phyloP scores from a whole-genome alignment of 1,140 invertebrate genomes.

The Drosophila triauraria region DNA sequence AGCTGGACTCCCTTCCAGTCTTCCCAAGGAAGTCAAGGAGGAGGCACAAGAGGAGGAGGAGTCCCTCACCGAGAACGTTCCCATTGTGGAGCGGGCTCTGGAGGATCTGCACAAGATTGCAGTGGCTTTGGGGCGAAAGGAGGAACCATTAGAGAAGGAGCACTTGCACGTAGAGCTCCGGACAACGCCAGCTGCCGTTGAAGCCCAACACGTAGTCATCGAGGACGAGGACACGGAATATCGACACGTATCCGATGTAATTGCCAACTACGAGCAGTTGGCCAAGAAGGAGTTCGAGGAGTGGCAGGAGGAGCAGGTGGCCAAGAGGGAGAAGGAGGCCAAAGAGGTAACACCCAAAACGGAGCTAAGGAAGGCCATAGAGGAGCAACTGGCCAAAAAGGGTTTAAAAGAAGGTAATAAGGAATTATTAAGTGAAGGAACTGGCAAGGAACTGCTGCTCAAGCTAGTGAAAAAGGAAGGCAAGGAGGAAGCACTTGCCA shows the following conservation, averaged over 20 bases:
- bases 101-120: slow-evolving; percentile 72
- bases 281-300: slow-evolving; percentile 41
- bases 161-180: slow-evolving; percentile 54
- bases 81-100: slow-evolving; percentile 74
- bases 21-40: slow-evolving; percentile 38
- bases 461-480: not conserved
- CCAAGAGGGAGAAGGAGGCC: slow-evolving; percentile 7
- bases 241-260: slow-evolving; percentile 73
- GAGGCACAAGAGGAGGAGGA: slow-evolving; percentile 11
- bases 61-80: slow-evolving; percentile 65
- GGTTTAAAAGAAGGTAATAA: not conserved
- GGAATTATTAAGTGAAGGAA: not conserved
- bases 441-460: not conserved
- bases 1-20: slow-evolving; percentile 42
- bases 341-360: slow-evolving; percentile 12
- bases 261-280: slow-evolving; percentile 79
- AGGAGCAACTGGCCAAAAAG: slow-evolving; percentile 20
- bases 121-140: slow-evolving; percentile 38
- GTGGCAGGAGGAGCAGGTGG: slow-evolving; percentile 47
- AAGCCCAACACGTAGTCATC: slow-evolving; percentile 68
- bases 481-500: too few relatives aligned
- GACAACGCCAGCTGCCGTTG: slow-evolving; percentile 52
- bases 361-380: slow-evolving; percentile 21
- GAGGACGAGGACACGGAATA: slow-evolving; percentile 51
- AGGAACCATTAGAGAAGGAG: slow-evolving; percentile 11